These are phyloP conservation scores for Hirundichthys speculiger DNA, from an alignment of 2,113 vertebrate genomes.

Conservation along the genomic window DNA sequence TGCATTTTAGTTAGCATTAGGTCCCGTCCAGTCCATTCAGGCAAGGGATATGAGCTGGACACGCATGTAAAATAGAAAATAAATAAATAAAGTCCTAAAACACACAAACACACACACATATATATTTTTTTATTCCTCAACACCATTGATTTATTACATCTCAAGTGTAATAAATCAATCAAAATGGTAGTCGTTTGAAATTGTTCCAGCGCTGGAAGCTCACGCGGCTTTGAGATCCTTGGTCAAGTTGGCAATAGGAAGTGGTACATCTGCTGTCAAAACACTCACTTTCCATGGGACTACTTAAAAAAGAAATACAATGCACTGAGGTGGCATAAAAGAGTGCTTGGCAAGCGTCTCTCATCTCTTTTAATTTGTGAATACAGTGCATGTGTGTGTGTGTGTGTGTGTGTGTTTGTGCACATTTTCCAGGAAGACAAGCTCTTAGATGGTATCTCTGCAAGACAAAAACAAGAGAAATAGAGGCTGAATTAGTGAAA, in stretches of 20 bases:
- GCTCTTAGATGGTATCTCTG: slow-evolving; percentile 69
- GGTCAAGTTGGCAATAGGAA: slow-evolving; percentile 54
- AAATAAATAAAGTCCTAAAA: slow-evolving; percentile 6
- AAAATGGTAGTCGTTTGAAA: slow-evolving; percentile 35
- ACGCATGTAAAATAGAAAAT: slow-evolving; percentile 11
- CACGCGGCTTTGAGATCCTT: slow-evolving; percentile 32
- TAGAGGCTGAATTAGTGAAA: slow-evolving; percentile 31
- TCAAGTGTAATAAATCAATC: slow-evolving; percentile 14
- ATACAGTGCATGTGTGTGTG: slow-evolving; percentile 8
- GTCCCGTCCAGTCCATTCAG: neutral
- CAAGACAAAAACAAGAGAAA: slow-evolving; percentile 51
- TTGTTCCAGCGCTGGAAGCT: slow-evolving; percentile 31
- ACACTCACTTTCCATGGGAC: slow-evolving; percentile 38
- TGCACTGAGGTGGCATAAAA: slow-evolving; percentile 61
- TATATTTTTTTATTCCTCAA: neutral
- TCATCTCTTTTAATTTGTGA: slow-evolving; percentile 41
- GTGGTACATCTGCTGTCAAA: slow-evolving; percentile 52
- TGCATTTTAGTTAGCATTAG: slow-evolving; percentile 22
- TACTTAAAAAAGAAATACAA: slow-evolving; percentile 60
- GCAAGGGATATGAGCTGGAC: neutral
- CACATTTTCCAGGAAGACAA: slow-evolving; percentile 41
- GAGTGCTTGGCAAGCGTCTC: slow-evolving; percentile 59
- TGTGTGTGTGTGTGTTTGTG: neutral
- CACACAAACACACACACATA: neutral
- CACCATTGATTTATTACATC: too few relatives aligned